These are phyloP conservation scores for Zosterops japonicus DNA, from an alignment of 2,113 vertebrate genomes.

Conservation along the genomic window DNA sequence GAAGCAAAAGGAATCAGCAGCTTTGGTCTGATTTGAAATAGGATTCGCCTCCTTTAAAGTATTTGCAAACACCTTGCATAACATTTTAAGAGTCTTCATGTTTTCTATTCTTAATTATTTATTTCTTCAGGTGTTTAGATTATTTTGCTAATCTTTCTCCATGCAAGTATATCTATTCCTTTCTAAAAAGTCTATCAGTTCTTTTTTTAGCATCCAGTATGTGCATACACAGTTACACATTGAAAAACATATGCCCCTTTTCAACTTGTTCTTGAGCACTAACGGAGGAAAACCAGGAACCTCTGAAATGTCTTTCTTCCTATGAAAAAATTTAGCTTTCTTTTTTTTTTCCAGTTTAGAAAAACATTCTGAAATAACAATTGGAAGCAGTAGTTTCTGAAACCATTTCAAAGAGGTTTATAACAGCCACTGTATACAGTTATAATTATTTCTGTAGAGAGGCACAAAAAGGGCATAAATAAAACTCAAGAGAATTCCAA, in stretches of 20 bases:
- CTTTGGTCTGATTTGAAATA: constrained; percentile 8
- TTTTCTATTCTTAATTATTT: neutral
- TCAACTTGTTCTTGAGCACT: neutral
- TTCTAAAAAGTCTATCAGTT: neutral
- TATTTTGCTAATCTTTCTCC: neutral
- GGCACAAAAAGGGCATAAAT: neutral
- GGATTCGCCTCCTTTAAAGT: neutral
- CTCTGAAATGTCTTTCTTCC: neutral
- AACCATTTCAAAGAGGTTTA: neutral
- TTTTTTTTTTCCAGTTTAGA: neutral
- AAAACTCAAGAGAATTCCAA: neutral
- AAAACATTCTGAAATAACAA: neutral
- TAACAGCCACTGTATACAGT: neutral
- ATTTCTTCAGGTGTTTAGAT: neutral
- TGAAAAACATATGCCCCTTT: neutral
- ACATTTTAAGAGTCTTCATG: neutral
- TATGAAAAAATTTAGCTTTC: neutral
- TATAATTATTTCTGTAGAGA: neutral
- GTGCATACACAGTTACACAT: neutral
- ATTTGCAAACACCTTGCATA: constrained; percentile 1
- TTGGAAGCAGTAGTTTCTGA: neutral
- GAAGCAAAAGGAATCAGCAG: constrained; percentile 36
- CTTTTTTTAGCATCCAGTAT: neutral
- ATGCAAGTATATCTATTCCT: neutral
- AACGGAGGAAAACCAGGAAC: neutral